Evolutionary conservation across 2,797 vertebrate species (phyloP).

Genomic region (Triplophysa bombifrons): DNA sequence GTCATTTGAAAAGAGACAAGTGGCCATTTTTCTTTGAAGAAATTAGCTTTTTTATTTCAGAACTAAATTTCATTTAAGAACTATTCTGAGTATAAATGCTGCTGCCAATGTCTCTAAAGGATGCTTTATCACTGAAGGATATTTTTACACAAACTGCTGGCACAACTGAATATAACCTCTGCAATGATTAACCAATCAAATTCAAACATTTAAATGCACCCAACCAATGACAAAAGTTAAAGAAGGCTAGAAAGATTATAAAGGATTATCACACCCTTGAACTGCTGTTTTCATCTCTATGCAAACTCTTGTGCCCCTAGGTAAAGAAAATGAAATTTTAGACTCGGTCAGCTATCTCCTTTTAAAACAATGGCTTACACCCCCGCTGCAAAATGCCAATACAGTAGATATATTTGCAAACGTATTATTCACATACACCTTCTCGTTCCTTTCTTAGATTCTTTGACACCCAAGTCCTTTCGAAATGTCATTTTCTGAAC

Average conservation of each 20-base stretch:
- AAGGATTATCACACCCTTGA: background rate
- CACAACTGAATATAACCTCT: background rate
- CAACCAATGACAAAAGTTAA: background rate
- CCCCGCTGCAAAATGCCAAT: background rate
- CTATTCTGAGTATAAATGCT: background rate
- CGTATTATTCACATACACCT: background rate
- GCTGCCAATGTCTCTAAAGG: background rate
- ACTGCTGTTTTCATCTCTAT: background rate
- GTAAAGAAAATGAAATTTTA: conserved; percentile 6
- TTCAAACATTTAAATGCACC: background rate
- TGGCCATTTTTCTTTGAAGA: background rate
- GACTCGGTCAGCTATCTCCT: background rate
- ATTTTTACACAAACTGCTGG: background rate
- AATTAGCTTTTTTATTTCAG: background rate
- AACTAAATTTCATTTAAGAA: background rate
- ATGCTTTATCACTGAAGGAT: background rate
- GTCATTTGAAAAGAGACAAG: background rate
- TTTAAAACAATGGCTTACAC: conserved; percentile 1
- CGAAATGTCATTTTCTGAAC: background rate
- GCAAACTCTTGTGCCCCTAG: background rate
- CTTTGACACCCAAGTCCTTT: background rate
- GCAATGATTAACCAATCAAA: background rate
- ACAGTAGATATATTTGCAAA: background rate
- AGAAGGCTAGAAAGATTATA: background rate
- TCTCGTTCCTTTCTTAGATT: background rate